Evolutionary conservation across 2,797 vertebrate species (phyloP), one percentile per base, ranked within the genome.

Genomic region (Chromis chromis): DNA sequence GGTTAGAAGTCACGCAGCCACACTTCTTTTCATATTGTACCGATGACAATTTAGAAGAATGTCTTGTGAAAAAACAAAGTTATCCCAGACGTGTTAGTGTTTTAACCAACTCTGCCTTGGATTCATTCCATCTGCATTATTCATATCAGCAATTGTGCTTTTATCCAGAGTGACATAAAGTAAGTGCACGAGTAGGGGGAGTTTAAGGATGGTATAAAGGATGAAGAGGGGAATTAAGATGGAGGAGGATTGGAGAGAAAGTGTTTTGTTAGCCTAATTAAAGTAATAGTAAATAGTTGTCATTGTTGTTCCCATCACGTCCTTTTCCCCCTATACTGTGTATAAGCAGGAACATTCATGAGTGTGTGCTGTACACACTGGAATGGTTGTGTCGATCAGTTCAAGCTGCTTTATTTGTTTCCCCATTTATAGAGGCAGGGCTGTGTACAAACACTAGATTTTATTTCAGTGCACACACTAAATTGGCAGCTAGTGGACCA

Each of bases 111-210:
- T 22, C 33, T 25, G 62, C 64, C 62, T 74, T 60, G 53, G 33
- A 77, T 62, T 74, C 17, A 48, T 9, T 21, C 46, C n/a, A 49
- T 49, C 73, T 83, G 21, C 73, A 83, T 81, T 70, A 81, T 81
- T 79, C 74, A 87, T 79, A 71, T 44, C 44, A 68, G 33, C 53
- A 59, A 48, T 76, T 49, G 74, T 54, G 68, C 59, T 58, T 75
- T 49, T 13, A 67, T 54, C 59, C 61, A 79, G 24, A 71, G 5
- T 64, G 76, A 76, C 36, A 31, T 66, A 31, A 48, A 73, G 70
- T 33, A 49, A 48, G 39, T 25, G 28, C 53, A 50, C 24, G 60
- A 59, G 53, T 31, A 27, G 52, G 61, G 36, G 33, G 59, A 77
- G 24, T 77, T 68, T 50, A 28, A 28, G 53, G 3, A 22, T n/a